Evolutionary conservation across 2,888 invertebrate genomes (phyloP), one percentile per base, ranked within the genome.

Genomic region (Cheilosia impressa): DNA sequence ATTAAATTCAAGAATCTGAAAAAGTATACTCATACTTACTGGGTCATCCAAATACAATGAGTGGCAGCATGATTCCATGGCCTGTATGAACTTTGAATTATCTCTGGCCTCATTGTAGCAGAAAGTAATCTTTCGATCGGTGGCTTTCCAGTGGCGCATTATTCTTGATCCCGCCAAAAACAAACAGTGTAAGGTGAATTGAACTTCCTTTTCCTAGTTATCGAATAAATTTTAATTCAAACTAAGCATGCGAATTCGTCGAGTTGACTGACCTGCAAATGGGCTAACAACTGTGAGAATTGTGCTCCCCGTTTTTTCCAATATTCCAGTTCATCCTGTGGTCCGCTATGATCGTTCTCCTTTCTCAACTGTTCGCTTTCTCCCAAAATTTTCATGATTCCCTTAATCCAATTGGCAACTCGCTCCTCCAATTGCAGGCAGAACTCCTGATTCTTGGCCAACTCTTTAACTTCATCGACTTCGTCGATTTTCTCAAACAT

Each of bases 91-190:
- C 90, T 98, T 98, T 0, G 98, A 98, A 90, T 98, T 99, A 91
- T 98, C 98, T 88, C 97, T 96, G 0, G 98, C 98, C 91, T 99
- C 98, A 90, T 98, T 98, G 91, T 97, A 98, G 90, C 98, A 98
- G 90, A 97, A 97, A 0, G 97, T 98, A 34, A 98, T 97, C 91
- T 97, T 97, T 79, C 96, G 95, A 90, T 98, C 98, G 0, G 96
- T 95, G 57, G 96, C 96, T 19, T 95, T 94, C 98, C 98, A 98
- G 4, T 95, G 93, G 85, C 95, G 96, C 79, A 97, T 93, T n/a
- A 96, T 93, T 90, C 96, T 96, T 0, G 97, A 97, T 76, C 95
- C 95, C 0, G 96, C 95, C 24, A 96, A 92, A 92, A 96, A 95
- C 24, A 97, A 93, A 87, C 96, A 96, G 13, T 95, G 93, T 45